Evolutionary conservation across 1,140 invertebrate species (phyloP).

Genomic region (Melitaea cinxia): DNA sequence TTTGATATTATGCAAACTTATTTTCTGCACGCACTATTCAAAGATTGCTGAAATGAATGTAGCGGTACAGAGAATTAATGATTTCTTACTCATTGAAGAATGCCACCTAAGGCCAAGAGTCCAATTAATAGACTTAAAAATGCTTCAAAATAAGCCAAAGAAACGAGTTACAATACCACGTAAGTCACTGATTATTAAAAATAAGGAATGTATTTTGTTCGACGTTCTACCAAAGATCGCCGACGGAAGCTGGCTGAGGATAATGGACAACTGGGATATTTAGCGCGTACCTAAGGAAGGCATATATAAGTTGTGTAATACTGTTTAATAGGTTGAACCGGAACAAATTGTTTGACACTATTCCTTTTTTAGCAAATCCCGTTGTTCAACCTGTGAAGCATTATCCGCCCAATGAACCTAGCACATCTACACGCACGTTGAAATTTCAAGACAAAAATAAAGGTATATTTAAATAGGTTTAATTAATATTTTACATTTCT

Average conservation of each 20-base stretch:
- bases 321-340: not conserved
- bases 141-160: conserved; percentile 40
- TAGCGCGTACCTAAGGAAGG: too few species aligned
- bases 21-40: not conserved
- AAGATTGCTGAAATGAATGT: conserved; percentile 75
- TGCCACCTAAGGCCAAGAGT: conserved; percentile 50
- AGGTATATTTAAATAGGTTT: conserved; percentile 1
- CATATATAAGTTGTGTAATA: not conserved
- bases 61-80: conserved; percentile 67
- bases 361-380: conserved; percentile 30
- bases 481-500: not conserved
- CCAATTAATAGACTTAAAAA: conserved; percentile 21
- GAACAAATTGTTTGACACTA: not conserved
- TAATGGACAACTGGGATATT: too few species aligned
- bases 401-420: conserved; percentile 37
- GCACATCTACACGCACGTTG: conserved; percentile 26
- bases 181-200: conserved; percentile 29
- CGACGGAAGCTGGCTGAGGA: too few species aligned
- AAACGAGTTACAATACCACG: conserved; percentile 66
- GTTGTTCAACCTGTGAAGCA: conserved; percentile 27
- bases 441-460: conserved; percentile 25
- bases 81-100: conserved; percentile 68
- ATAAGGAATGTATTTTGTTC: not conserved
- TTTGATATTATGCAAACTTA: too few species aligned
- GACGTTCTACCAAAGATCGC: too few species aligned